Evolutionary conservation across 2,797 vertebrate genomes (phyloP).

Genomic region (Cyprinella venusta): DNA sequence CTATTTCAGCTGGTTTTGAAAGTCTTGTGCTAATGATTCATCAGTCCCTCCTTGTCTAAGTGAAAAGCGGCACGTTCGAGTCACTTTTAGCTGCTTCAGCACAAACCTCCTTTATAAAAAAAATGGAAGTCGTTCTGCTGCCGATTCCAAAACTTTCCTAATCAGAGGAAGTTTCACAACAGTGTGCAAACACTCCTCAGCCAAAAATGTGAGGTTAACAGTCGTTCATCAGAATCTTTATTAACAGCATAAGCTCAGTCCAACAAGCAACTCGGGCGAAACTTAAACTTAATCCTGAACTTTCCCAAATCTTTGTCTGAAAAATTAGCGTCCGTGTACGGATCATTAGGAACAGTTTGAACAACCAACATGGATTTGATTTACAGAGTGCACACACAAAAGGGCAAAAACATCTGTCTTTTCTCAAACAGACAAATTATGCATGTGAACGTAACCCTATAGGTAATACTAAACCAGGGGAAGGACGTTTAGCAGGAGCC

Average conservation of each 20-base stretch:
- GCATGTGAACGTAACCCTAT: slow-evolving; percentile 57
- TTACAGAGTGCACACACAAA: slow-evolving; percentile 31
- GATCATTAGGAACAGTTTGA: slow-evolving; percentile 33
- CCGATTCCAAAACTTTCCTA: slow-evolving; percentile 52
- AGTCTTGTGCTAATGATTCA: slow-evolving; percentile 47
- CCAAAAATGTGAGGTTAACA: slow-evolving; percentile 13
- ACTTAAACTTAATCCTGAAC: slow-evolving; percentile 28
- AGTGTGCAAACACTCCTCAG: slow-evolving; percentile 38
- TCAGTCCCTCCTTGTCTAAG: neutral
- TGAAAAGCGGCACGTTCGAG: slow-evolving; percentile 14
- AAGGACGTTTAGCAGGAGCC: slow-evolving; percentile 50
- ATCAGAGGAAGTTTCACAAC: slow-evolving; percentile 62
- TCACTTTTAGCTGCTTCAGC: slow-evolving; percentile 42
- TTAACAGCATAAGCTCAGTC: neutral
- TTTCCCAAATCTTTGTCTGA: slow-evolving; percentile 27
- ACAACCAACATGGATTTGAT: slow-evolving; percentile 32
- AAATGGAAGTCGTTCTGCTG: slow-evolving; percentile 44
- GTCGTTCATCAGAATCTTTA: too few species aligned
- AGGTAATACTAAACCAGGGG: slow-evolving; percentile 56
- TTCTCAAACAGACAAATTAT: slow-evolving; percentile 47
- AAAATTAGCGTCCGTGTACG: neutral
- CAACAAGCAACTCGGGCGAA: slow-evolving; percentile 5
- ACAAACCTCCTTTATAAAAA: slow-evolving; percentile 31
- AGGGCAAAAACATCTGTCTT: slow-evolving; percentile 45
- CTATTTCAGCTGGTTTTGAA: slow-evolving; percentile 25